Evolutionary conservation across 2,888 invertebrate species (phyloP).

Genomic region (Theodoxus fluviatilis): DNA sequence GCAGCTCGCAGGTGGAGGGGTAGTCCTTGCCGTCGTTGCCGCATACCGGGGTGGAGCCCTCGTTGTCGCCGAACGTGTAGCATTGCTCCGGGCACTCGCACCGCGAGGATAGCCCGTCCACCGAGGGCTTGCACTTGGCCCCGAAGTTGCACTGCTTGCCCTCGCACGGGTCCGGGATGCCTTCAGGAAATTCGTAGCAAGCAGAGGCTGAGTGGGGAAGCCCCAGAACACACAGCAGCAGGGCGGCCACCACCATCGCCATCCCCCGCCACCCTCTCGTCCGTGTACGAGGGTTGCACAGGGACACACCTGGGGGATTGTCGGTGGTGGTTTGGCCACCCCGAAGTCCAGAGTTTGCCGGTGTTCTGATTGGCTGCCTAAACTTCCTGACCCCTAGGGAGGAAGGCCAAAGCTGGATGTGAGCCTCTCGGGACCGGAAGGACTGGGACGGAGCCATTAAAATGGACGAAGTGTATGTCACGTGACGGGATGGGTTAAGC

Average conservation of each 20-base stretch:
- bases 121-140: conserved; percentile 73
- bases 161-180: conserved; percentile 77
- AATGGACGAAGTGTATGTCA: too few relatives aligned
- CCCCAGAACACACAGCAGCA: background rate
- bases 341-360: too few relatives aligned
- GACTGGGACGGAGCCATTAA: too few relatives aligned
- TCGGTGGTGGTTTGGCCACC: too few relatives aligned
- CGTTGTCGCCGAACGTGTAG: conserved; percentile 83
- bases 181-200: conserved; percentile 72
- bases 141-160: conserved; percentile 76
- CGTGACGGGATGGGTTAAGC: too few relatives aligned
- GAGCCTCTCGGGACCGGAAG: too few relatives aligned
- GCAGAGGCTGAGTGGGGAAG: conserved; percentile 35
- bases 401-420: too few relatives aligned
- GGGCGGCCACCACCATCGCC: background rate
- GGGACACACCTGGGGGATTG: too few relatives aligned
- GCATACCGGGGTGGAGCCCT: conserved; percentile 81
- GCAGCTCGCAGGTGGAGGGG: conserved; percentile 64
- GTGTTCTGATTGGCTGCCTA: too few relatives aligned
- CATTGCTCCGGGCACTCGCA: conserved; percentile 83
- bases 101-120: conserved; percentile 76
- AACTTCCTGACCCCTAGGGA: too few relatives aligned
- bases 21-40: conserved; percentile 70
- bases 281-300: too few relatives aligned
- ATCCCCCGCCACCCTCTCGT: too few relatives aligned